phyloP scores from a whole-genome alignment of 35 echinoderm and acorn worm genomes.

The Lytechinus pictus region DNA sequence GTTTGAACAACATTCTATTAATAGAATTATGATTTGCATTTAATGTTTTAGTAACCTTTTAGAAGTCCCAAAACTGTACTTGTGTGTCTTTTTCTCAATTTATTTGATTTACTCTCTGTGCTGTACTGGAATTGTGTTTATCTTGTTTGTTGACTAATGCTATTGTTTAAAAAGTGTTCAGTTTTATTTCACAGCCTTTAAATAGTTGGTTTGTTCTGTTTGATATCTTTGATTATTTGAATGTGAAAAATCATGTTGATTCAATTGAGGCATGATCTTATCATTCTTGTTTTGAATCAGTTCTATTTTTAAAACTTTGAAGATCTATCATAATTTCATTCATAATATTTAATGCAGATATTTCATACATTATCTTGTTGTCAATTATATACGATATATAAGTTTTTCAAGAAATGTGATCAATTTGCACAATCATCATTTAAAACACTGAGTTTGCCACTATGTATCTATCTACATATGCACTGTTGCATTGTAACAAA shows the following conservation, averaged over 20 bases:
- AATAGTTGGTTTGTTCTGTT: background rate
- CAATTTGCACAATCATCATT: background rate
- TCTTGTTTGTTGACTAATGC: background rate
- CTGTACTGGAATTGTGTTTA: background rate
- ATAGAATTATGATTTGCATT: too few species aligned
- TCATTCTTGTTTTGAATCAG: background rate
- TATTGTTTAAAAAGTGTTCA: background rate
- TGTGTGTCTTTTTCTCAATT: background rate
- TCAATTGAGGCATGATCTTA: background rate
- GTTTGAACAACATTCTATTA: too few species aligned
- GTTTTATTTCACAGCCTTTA: background rate
- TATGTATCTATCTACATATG: background rate
- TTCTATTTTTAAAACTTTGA: background rate
- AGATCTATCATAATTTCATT: background rate
- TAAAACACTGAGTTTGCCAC: background rate
- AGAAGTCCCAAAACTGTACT: too few species aligned
- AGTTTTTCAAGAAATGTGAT: background rate
- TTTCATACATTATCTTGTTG: too few species aligned
- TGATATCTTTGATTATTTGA: background rate
- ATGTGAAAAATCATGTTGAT: background rate
- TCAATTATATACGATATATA: too few species aligned
- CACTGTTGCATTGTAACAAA: background rate
- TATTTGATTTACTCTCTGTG: background rate
- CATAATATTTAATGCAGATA: background rate
- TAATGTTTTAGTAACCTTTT: too few species aligned